phyloP scores from a whole-genome alignment of 2,888 invertebrate species.

The Eueremaeus valkanovi region DNA sequence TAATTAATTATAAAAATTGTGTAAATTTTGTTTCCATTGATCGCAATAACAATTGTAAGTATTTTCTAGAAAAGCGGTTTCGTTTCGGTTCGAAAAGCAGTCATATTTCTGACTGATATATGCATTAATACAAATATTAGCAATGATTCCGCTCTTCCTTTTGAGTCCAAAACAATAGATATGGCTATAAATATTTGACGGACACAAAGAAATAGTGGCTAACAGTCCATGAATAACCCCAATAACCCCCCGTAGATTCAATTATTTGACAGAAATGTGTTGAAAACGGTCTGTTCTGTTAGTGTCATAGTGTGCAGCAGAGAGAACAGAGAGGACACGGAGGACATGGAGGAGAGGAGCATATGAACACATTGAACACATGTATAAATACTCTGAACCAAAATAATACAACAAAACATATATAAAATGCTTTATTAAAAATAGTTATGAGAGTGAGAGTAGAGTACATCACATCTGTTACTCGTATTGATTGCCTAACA shows the following conservation, averaged over 20 bases:
- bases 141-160: slow-evolving; percentile 15
- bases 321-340: neutral
- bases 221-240: slow-evolving; percentile 5
- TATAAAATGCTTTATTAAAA: slow-evolving; percentile 28
- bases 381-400: slow-evolving; percentile 24
- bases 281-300: slow-evolving; percentile 21
- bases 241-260: slow-evolving; percentile 17
- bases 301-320: slow-evolving; percentile 12
- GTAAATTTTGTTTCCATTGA: neutral
- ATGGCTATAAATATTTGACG: slow-evolving; percentile 21
- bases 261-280: slow-evolving; percentile 28
- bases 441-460: slow-evolving; percentile 31
- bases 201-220: slow-evolving; percentile 23
- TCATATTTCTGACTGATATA: neutral
- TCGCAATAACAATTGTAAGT: neutral
- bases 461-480: slow-evolving; percentile 33
- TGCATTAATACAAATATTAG: neutral
- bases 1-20: neutral
- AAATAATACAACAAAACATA: neutral
- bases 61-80: neutral
- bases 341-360: neutral
- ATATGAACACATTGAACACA: slow-evolving; percentile 10
- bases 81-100: neutral
- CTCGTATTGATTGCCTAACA: slow-evolving; percentile 15
- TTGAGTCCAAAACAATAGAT: slow-evolving; percentile 18